Conservation (phyloP, 2,888 invertebrate genomes). For the Sturmia bella region DNA sequence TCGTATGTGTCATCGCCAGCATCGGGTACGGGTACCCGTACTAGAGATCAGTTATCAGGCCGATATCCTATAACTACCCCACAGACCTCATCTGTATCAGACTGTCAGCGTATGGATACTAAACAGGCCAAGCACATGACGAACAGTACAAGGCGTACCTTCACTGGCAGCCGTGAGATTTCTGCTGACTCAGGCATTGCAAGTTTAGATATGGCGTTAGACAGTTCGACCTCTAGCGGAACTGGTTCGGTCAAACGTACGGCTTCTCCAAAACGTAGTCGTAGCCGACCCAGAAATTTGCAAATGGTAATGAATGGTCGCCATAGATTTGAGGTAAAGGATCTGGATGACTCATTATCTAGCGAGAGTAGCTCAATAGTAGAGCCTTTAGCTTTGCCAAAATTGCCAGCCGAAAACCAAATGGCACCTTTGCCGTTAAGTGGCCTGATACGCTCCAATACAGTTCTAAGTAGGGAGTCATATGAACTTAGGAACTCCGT, state of each 20-base stretch:
- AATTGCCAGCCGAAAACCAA: conserved; percentile 79
- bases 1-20: conserved; percentile 73
- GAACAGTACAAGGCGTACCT: conserved; percentile 85
- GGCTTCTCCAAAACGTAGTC: conserved; percentile 79
- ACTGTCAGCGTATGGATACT: conserved; percentile 83
- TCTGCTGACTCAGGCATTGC: conserved; percentile 82
- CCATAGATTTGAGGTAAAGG: conserved; percentile 89
- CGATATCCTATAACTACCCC: conserved; percentile 74
- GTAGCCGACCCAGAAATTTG: conserved; percentile 86
- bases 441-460: conserved; percentile 80
- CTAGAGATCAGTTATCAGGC: conserved; percentile 73
- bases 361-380: conserved; percentile 79
- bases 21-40: conserved; percentile 69
- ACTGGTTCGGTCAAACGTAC: conserved; percentile 70
- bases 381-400: conserved; percentile 80
- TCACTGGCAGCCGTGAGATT: conserved; percentile 81
- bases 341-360: conserved; percentile 83
- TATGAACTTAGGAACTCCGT: conserved; percentile 73
- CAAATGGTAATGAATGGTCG: conserved; percentile 89
- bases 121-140: conserved; percentile 88
- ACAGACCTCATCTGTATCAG: conserved; percentile 73
- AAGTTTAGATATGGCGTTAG: conserved; percentile 79
- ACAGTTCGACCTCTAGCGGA: conserved; percentile 72
- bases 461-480: conserved; percentile 79
- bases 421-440: conserved; percentile 79